Percentiles rank a stretch among this genome's conserved stretches.
phyloP scores from a whole-genome alignment of 2,113 vertebrate species.

The Spermophilus dauricus region DNA sequence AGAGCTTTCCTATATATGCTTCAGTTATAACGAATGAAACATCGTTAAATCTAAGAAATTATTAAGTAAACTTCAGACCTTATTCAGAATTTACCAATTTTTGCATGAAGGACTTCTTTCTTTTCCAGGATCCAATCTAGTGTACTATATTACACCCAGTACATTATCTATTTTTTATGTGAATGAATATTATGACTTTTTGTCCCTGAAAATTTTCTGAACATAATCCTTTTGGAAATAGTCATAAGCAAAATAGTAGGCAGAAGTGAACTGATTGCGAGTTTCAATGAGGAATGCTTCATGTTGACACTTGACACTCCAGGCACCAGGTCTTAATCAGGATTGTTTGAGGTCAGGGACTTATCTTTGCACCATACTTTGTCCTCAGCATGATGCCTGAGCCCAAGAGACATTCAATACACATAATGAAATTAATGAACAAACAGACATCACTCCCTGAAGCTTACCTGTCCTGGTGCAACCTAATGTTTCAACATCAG shows the following conservation, averaged over 20 bases:
- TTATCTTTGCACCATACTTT: background rate
- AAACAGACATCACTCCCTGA: background rate
- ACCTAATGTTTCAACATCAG: background rate
- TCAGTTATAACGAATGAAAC: background rate
- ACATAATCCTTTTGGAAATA: background rate
- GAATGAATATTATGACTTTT: background rate
- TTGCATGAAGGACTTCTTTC: background rate
- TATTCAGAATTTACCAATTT: background rate
- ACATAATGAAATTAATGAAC: background rate
- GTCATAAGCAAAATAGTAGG: background rate
- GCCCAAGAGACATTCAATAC: background rate
- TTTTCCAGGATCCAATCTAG: background rate
- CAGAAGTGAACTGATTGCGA: background rate
- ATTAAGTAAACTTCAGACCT: background rate
- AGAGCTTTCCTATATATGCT: background rate
- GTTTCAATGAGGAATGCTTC: background rate
- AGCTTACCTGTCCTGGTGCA: background rate
- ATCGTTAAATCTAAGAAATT: background rate
- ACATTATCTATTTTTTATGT: background rate
- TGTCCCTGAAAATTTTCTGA: constrained; percentile 43
- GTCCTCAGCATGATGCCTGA: background rate
- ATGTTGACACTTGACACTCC: background rate
- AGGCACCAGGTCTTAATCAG: background rate
- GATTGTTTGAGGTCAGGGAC: background rate
- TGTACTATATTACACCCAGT: background rate